phyloP scores from a whole-genome alignment of 2,888 invertebrate species.

The Tolmerus cingulatus region DNA sequence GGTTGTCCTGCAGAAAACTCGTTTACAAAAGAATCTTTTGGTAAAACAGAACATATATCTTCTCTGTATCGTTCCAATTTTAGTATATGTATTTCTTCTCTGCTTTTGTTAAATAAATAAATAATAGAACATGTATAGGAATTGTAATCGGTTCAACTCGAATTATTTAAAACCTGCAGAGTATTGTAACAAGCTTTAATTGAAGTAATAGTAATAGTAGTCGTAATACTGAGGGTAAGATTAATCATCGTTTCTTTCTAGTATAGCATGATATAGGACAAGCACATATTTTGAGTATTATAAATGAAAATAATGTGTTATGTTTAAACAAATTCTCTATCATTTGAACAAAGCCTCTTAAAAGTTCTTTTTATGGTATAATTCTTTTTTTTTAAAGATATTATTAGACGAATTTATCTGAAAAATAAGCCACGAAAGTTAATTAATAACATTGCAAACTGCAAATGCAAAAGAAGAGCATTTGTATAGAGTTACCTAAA shows the following conservation, averaged over 20 bases:
- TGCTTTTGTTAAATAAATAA: too few relatives aligned
- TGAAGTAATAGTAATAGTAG: not conserved
- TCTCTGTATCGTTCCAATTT: conserved; percentile 88
- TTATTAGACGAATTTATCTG: not conserved
- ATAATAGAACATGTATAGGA: not conserved
- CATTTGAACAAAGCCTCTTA: not conserved
- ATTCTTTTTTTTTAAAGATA: not conserved
- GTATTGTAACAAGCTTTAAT: not conserved
- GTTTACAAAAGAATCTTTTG: not conserved
- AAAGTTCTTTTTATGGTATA: not conserved
- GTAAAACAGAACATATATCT: too few relatives aligned
- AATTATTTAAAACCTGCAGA: not conserved
- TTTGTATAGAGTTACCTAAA: not conserved
- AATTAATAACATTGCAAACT: not conserved
- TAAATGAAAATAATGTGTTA: not conserved
- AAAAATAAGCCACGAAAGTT: not conserved
- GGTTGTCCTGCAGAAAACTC: conserved; percentile 14
- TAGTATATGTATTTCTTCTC: conserved; percentile 79
- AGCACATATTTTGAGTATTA: too few relatives aligned
- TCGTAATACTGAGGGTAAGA: too few relatives aligned
- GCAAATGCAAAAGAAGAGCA: not conserved
- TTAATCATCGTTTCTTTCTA: too few relatives aligned
- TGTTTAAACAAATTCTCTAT: too few relatives aligned
- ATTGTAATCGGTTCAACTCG: not conserved
- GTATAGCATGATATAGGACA: too few relatives aligned